Base-by-base conservation (phyloP, 1,140 invertebrate species). In the Aphelenchoides fujianensis region DNA sequence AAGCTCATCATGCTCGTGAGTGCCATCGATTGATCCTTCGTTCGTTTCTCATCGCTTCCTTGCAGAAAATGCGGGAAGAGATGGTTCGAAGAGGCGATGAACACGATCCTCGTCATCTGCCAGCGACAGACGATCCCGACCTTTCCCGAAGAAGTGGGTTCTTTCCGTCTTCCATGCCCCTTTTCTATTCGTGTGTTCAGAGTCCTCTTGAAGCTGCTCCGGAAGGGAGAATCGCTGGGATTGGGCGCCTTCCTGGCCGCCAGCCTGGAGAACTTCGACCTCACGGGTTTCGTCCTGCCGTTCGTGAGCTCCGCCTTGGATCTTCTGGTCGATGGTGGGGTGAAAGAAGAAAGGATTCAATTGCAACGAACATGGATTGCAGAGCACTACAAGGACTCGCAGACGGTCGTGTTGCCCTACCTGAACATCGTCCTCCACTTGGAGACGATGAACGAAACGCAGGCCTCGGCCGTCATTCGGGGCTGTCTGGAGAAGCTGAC, bases 1-100 rank as follows among this genome's bases (percentile, higher is more conserved):
- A 76, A 69, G 31, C 37, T 74, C 27, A 12, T 67, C 27, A 32
- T 74, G 52, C 30, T 70, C 27, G 73, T 75, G 61, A 5, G 68
- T 32, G 1, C 0, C 12, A 2, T 31, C 7, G n/a, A 23, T 32
- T 3, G n/a, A 70, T n/a, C n/a, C n/a, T n/a, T n/a, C n/a, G n/a
- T n/a, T n/a, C 1, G 5, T 41, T 61, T 30, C 16, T 68, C 9
- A 68, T 1, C 5, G 32, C 2, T 28, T 55, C 1, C 12, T 36
- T 73, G 0, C 37, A 75, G 59, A 73, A 73, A 67, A 63, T 73
- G 5, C 36, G 35, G 32, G n/a, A 57, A n/a, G 23, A n/a, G 12
- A 2, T 69, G 19, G 31, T 73, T 74, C 31, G 7, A 35, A 41
- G 55, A 23, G 3, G 72, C 63, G 0, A 68, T 74, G 61, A 35